Percentiles rank a stretch among this genome's conserved stretches.
Conservation (phyloP, 2,113 vertebrate species). For the Lepus europaeus region DNA sequence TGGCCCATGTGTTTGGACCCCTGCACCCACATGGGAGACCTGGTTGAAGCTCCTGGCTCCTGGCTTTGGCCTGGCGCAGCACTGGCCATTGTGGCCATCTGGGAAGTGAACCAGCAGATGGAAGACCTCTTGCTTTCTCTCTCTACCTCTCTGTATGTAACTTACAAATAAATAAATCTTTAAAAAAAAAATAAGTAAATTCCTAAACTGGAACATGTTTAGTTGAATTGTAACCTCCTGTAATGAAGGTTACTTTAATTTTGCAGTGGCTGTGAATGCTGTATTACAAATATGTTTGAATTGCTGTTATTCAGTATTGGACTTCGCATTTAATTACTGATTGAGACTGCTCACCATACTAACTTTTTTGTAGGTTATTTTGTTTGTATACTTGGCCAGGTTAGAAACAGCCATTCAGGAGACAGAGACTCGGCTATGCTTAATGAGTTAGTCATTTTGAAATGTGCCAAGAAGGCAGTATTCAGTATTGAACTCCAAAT, state of each 20-base stretch:
- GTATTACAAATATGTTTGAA: conserved; percentile 32
- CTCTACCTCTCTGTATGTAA: too few relatives aligned
- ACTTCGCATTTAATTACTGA: not conserved
- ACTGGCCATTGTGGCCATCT: too few relatives aligned
- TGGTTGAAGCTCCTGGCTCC: too few relatives aligned
- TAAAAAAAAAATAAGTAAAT: not conserved
- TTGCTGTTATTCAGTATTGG: not conserved
- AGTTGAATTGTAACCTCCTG: not conserved
- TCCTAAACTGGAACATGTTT: not conserved
- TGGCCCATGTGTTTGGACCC: too few relatives aligned
- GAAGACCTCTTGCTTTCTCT: too few relatives aligned
- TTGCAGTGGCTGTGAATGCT: not conserved
- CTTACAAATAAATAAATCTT: too few relatives aligned
- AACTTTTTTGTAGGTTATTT: conserved; percentile 47
- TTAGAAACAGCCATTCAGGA: conserved; percentile 11
- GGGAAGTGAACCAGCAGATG: too few relatives aligned
- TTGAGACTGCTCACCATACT: not conserved
- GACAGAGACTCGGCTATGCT: not conserved
- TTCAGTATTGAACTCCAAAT: conserved; percentile 56
- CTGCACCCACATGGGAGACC: too few relatives aligned
- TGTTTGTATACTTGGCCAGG: not conserved
- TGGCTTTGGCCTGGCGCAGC: too few relatives aligned
- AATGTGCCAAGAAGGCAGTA: conserved; percentile 65
- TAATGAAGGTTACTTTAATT: not conserved
- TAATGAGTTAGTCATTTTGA: conserved; percentile 50